phyloP scores from a whole-genome alignment of 2,888 invertebrate species.

The Drosophila hamatofila region DNA sequence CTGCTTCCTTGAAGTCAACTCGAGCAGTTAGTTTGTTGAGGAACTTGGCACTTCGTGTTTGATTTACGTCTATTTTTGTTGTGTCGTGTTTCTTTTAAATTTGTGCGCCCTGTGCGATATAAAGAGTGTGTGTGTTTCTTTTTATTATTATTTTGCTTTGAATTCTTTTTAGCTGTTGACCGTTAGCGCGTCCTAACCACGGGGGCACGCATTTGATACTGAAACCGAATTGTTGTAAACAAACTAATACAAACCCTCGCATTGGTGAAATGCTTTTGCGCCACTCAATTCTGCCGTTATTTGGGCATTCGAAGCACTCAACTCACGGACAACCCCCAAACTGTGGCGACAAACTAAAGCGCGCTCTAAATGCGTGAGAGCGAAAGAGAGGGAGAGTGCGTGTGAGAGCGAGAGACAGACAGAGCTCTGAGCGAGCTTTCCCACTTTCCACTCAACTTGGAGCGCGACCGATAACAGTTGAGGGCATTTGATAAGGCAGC shows the following conservation, averaged over 20 bases:
- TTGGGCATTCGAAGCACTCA: constrained; percentile 69
- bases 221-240: constrained; percentile 78
- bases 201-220: constrained; percentile 78
- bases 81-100: constrained; percentile 40
- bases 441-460: constrained; percentile 42
- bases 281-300: constrained; percentile 66
- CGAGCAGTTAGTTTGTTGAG: constrained; percentile 19
- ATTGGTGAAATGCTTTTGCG: constrained; percentile 60
- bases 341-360: constrained; percentile 43
- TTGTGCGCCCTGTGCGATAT: constrained; percentile 39
- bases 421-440: constrained; percentile 65
- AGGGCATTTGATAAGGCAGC: constrained; percentile 56
- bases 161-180: constrained; percentile 37
- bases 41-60: constrained; percentile 21
- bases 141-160: constrained; percentile 5
- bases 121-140: constrained; percentile 1
- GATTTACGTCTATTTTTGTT: constrained; percentile 10
- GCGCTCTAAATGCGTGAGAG: constrained; percentile 32
- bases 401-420: neutral
- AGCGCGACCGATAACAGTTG: constrained; percentile 65
- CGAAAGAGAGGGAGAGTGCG: neutral
- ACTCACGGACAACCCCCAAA: constrained; percentile 71
- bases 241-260: constrained; percentile 82
- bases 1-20: constrained; percentile 29
- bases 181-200: constrained; percentile 67